A percentile compares a stretch with the other conserved stretches of the same genome.
These are phyloP conservation scores for Diploscapter pachys DNA, from an alignment of 1,140 invertebrate genomes.

Conservation along the genomic window DNA sequence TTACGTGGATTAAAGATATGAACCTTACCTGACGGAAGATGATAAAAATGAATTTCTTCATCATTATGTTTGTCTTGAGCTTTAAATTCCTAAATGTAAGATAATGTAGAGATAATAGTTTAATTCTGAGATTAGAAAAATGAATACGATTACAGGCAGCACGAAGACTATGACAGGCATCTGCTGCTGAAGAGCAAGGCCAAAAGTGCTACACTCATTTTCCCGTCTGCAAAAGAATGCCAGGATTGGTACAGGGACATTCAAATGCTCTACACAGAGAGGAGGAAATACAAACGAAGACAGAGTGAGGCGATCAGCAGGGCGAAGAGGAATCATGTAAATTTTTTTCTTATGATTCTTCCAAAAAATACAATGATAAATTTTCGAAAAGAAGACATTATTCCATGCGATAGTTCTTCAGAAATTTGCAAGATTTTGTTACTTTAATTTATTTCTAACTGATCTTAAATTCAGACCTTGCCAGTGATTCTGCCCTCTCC, in stretches of 20 bases:
- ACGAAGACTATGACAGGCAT: conserved; percentile 18
- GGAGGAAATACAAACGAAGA: conserved; percentile 14
- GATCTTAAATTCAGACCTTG: conserved; percentile 2
- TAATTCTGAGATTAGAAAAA: too few species aligned
- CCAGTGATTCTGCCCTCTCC: neutral
- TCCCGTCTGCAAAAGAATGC: conserved; percentile 11
- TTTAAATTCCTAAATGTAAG: too few species aligned
- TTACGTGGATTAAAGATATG: too few species aligned
- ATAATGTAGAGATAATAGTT: too few species aligned
- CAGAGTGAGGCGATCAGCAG: neutral
- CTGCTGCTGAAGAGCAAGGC: conserved; percentile 8
- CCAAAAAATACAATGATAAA: conserved; percentile 1
- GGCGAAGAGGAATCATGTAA: neutral
- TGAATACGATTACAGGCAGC: neutral
- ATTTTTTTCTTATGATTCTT: conserved; percentile 1
- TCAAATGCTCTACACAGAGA: neutral
- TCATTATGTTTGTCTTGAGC: too few species aligned
- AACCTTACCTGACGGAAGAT: too few species aligned
- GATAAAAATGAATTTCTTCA: too few species aligned
- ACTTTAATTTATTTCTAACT: neutral
- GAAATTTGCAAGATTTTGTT: neutral
- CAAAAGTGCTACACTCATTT: conserved; percentile 15
- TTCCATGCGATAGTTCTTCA: neutral
- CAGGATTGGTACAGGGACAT: conserved; percentile 12
- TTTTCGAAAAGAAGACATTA: neutral